Conservation (phyloP, 2,113 vertebrate genomes). For the Dasypus novemcinctus region DNA sequence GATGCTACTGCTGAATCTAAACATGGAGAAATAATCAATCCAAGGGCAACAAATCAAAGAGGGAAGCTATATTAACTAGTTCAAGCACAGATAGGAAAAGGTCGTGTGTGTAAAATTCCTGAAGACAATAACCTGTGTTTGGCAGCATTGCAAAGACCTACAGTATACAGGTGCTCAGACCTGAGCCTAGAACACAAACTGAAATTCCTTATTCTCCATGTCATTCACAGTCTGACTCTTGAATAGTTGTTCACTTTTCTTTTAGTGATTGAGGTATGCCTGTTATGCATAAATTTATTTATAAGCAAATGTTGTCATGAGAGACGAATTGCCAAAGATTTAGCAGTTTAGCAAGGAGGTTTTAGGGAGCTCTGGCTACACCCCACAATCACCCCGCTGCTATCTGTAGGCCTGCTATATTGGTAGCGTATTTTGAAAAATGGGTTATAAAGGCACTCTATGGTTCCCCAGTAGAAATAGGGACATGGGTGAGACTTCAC, state of each 20-base stretch:
- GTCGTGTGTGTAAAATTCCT: conserved; percentile 32
- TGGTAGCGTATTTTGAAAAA: conserved; percentile 22
- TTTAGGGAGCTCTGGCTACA: not conserved
- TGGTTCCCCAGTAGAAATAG: not conserved
- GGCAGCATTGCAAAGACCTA: not conserved
- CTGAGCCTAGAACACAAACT: not conserved
- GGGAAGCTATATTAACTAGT: not conserved
- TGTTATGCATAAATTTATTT: conserved; percentile 37
- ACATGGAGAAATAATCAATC: conserved; percentile 30
- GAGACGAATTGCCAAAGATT: not conserved
- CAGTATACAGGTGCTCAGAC: not conserved
- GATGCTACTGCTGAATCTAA: conserved; percentile 37
- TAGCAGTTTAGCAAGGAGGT: not conserved
- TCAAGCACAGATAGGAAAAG: conserved; percentile 21
- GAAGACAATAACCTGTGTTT: not conserved
- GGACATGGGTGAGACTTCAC: not conserved
- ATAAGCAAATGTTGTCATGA: not conserved
- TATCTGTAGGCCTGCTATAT: not conserved
- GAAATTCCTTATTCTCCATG: not conserved
- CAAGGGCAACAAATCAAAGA: conserved; percentile 42
- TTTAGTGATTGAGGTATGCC: not conserved
- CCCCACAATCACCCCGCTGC: not conserved
- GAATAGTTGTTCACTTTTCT: not conserved
- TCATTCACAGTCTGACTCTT: not conserved
- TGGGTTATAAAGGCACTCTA: not conserved